phyloP scores from a whole-genome alignment of 2,888 invertebrate species.

The Cheilosia soror region DNA sequence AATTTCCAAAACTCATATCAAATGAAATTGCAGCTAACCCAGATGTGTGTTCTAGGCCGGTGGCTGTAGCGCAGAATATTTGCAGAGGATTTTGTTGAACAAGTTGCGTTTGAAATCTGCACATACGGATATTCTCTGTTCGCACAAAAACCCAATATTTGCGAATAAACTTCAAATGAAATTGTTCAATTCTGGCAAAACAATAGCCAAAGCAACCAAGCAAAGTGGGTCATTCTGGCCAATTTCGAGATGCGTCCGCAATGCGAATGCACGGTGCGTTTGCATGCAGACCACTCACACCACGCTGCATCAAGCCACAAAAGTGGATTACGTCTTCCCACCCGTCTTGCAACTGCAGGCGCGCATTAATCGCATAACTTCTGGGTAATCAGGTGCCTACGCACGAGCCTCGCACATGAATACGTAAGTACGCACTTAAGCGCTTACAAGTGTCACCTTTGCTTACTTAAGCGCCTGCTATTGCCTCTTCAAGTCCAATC shows the following conservation, averaged over 20 bases:
- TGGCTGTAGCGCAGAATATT: conserved; percentile 47
- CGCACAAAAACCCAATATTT: conserved; percentile 10
- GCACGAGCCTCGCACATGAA: conserved; percentile 76
- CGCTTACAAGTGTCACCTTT: conserved; percentile 71
- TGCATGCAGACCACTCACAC: background rate
- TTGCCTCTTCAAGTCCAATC: conserved; percentile 50
- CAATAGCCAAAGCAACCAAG: conserved; percentile 33
- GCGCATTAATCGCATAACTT: conserved; percentile 79
- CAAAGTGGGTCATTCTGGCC: conserved; percentile 55
- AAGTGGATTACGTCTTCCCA: conserved; percentile 29
- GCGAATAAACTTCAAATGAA: conserved; percentile 42
- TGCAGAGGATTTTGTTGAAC: conserved; percentile 33
- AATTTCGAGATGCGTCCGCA: background rate
- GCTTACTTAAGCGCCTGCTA: conserved; percentile 50
- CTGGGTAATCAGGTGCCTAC: conserved; percentile 80
- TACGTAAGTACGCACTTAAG: conserved; percentile 75
- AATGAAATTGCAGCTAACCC: conserved; percentile 29
- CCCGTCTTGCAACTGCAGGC: conserved; percentile 49
- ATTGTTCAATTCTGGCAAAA: conserved; percentile 33
- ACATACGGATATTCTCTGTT: conserved; percentile 11
- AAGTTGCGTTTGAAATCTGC: background rate
- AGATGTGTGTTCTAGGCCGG: background rate
- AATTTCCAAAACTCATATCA: conserved; percentile 45
- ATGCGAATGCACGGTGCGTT: too few species aligned
- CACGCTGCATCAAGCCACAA: conserved; percentile 9